A percentile compares a stretch with the other conserved stretches of the same genome.
Conservation (phyloP, 2,888 invertebrate species). For the Polietes domitor region DNA sequence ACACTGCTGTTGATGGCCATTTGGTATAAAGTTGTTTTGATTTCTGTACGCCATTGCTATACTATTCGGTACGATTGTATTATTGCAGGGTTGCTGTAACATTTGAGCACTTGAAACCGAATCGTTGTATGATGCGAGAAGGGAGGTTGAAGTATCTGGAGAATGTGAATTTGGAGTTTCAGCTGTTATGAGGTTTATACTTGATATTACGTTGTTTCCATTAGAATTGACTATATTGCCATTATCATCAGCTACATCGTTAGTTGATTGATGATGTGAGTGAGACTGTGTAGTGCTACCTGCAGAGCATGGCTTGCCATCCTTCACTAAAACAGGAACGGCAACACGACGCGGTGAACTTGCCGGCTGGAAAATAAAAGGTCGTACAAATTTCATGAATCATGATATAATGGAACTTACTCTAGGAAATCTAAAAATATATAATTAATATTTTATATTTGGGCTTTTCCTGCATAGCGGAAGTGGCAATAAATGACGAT, state of each 20-base stretch:
- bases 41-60: conserved; percentile 85
- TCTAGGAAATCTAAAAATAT: no score
- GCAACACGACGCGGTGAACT: conserved; percentile 96
- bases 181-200: conserved; percentile 81
- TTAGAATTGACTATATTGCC: conserved; percentile 79
- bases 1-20: conserved; percentile 91
- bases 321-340: conserved; percentile 97
- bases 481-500: no score
- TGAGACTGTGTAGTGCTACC: conserved; percentile 77
- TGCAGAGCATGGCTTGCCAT: conserved; percentile 93
- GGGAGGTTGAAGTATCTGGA: conserved; percentile 81
- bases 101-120: conserved; percentile 79
- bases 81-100: conserved; percentile 81
- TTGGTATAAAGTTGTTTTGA: conserved; percentile 84
- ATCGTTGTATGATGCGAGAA: conserved; percentile 80
- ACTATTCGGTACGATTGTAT: conserved; percentile 84
- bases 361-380: conserved; percentile 85
- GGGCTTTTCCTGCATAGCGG: no score
- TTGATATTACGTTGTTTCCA: conserved; percentile 80
- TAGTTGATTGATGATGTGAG: conserved; percentile 74
- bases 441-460: no score
- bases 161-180: conserved; percentile 81
- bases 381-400: no score
- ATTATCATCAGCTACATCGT: conserved; percentile 81
- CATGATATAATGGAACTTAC: no score